Evolutionary conservation across 2,888 invertebrate genomes (phyloP).

Genomic region (Frankliniella fusca): DNA sequence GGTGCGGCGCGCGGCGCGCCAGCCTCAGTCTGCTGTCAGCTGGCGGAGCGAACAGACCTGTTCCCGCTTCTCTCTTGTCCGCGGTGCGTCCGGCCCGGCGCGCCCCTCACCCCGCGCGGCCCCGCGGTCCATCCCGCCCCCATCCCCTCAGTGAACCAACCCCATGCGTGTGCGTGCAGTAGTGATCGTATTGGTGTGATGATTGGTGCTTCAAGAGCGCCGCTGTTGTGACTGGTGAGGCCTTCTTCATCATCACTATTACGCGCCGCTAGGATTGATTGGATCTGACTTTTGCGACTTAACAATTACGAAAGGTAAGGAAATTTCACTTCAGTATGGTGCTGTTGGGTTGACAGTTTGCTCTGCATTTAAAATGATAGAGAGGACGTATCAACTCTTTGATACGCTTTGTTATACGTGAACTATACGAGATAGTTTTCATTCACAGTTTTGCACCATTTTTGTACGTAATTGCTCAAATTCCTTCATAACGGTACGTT

Average conservation of each 20-base stretch:
- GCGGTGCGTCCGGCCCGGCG: neutral
- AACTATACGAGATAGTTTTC: too few relatives aligned
- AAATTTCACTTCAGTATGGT: neutral
- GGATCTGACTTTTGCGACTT: neutral
- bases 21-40: neutral
- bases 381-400: too few relatives aligned
- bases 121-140: neutral
- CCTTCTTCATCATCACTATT: neutral
- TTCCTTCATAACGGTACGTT: too few relatives aligned
- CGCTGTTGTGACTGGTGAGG: neutral
- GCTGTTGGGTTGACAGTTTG: too few relatives aligned
- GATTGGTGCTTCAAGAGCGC: neutral
- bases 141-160: too few relatives aligned
- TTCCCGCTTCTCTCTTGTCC: neutral
- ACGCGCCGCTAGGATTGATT: neutral
- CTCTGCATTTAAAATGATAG: too few relatives aligned
- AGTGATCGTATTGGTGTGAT: neutral
- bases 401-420: too few relatives aligned
- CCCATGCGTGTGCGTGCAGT: neutral
- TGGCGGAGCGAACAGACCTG: neutral
- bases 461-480: too few relatives aligned
- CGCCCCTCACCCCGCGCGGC: neutral
- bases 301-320: neutral
- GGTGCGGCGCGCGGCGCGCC: neutral
- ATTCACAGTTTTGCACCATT: too few relatives aligned